Evolutionary conservation across 2,888 invertebrate species (phyloP).

Genomic region (Allacma fusca): DNA sequence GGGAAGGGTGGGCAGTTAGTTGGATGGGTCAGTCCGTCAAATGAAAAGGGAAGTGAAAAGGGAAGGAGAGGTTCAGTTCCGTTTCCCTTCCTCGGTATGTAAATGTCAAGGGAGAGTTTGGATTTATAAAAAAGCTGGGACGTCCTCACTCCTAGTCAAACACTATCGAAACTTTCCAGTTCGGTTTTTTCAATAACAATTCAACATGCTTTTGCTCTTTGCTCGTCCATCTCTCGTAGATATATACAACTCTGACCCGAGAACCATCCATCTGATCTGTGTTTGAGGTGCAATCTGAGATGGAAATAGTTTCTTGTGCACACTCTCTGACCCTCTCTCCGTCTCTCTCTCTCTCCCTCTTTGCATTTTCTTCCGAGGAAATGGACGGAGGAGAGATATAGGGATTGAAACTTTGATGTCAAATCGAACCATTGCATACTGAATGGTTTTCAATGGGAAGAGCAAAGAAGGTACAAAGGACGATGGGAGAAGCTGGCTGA

Average conservation of each 20-base stretch:
- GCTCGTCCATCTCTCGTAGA: conserved; percentile 27
- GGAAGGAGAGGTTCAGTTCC: not conserved
- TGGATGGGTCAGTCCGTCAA: not conserved
- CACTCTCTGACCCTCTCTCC: too few species aligned
- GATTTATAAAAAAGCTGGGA: not conserved
- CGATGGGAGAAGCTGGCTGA: conserved; percentile 22
- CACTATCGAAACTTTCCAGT: conserved; percentile 41
- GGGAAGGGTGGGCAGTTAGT: too few species aligned
- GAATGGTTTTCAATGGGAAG: not conserved
- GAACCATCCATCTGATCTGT: conserved; percentile 28
- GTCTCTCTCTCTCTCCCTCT: too few species aligned
- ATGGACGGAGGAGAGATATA: too few species aligned
- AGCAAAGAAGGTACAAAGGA: not conserved
- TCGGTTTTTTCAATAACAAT: conserved; percentile 43
- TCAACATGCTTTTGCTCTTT: conserved; percentile 60
- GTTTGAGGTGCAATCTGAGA: not conserved
- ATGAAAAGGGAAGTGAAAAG: not conserved
- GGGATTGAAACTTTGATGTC: too few species aligned
- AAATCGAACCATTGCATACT: not conserved
- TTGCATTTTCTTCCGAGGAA: too few species aligned
- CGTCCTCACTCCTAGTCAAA: not conserved
- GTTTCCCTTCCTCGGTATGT: conserved; percentile 3
- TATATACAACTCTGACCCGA: conserved; percentile 42
- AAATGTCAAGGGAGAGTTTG: not conserved
- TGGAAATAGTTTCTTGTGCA: not conserved